Evolutionary conservation across 2,113 vertebrate genomes (phyloP).

Genomic region (Pongo pygmaeus): DNA sequence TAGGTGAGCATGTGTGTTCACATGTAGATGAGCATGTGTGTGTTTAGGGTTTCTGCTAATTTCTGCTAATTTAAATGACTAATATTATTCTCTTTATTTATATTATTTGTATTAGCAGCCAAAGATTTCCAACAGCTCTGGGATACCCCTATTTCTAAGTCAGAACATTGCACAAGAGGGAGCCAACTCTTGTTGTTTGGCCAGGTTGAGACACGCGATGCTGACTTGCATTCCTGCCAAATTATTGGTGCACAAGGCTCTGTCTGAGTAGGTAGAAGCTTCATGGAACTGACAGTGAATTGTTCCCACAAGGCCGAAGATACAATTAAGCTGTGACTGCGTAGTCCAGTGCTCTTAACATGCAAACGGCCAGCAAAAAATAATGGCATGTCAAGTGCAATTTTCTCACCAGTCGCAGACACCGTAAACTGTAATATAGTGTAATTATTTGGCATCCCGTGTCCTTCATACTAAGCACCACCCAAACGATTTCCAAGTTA

Average conservation of each 20-base stretch:
- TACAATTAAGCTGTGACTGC: conserved; percentile 48
- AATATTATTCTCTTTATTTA: not conserved
- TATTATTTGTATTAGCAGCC: not conserved
- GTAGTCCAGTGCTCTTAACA: conserved; percentile 13
- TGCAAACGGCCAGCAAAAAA: conserved; percentile 60
- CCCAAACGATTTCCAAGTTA: conserved; percentile 67
- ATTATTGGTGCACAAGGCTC: conserved; percentile 34
- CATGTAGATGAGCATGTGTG: fast-evolving
- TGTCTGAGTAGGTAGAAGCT: conserved; percentile 50
- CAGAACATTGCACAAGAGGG: not conserved
- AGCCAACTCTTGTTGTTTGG: not conserved
- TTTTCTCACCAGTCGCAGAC: conserved; percentile 57
- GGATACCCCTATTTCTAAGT: not conserved
- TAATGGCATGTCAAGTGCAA: conserved; percentile 41
- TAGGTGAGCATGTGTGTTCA: fast-evolving
- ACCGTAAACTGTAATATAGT: conserved; percentile 45
- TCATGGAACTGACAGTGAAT: conserved; percentile 49
- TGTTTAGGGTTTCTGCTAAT: not conserved
- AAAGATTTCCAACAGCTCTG: not conserved
- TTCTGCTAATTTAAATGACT: not conserved
- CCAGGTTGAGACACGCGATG: conserved; percentile 35
- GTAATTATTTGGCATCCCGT: conserved; percentile 65
- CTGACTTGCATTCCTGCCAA: conserved; percentile 64
- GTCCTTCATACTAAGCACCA: conserved; percentile 60
- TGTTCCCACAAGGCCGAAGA: conserved; percentile 60